phyloP scores from a whole-genome alignment of 2,888 invertebrate species.

The Erpobdella octoculata region DNA sequence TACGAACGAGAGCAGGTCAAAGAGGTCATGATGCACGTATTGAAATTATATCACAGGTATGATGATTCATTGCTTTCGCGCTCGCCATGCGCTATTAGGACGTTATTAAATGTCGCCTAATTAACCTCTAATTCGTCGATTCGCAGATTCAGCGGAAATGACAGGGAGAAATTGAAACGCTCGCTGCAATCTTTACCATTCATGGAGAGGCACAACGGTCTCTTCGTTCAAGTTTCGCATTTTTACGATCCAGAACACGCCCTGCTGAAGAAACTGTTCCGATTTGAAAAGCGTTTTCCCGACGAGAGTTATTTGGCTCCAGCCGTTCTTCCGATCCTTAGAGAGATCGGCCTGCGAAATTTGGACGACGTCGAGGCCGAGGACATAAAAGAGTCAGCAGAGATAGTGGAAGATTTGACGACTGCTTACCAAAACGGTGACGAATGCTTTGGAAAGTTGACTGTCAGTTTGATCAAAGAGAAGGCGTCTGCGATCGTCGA shows the following conservation, averaged over 20 bases:
- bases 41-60: conserved; percentile 35
- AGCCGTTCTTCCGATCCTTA: conserved; percentile 34
- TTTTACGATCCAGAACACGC: conserved; percentile 38
- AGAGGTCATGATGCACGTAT: conserved; percentile 37
- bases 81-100: too few relatives aligned
- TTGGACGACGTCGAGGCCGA: conserved; percentile 35
- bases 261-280: conserved; percentile 36
- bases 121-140: neutral
- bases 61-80: neutral
- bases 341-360: conserved; percentile 38
- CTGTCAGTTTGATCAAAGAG: conserved; percentile 21
- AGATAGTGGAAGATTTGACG: conserved; percentile 27
- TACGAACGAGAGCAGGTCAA: conserved; percentile 36
- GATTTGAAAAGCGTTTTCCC: conserved; percentile 39
- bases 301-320: conserved; percentile 30
- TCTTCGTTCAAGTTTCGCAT: conserved; percentile 35
- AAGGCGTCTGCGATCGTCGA: conserved; percentile 36
- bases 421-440: neutral
- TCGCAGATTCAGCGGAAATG: conserved; percentile 6
- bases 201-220: conserved; percentile 34
- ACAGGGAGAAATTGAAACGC: conserved; percentile 24
- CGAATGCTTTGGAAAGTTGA: neutral
- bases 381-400: conserved; percentile 36
- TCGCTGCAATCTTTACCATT: conserved; percentile 35
- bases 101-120: too few relatives aligned